A percentile compares a stretch with the other conserved stretches of the same genome.
Evolutionary conservation across 2,888 invertebrate genomes (phyloP).

Genomic region (Carterocephalus palaemon): DNA sequence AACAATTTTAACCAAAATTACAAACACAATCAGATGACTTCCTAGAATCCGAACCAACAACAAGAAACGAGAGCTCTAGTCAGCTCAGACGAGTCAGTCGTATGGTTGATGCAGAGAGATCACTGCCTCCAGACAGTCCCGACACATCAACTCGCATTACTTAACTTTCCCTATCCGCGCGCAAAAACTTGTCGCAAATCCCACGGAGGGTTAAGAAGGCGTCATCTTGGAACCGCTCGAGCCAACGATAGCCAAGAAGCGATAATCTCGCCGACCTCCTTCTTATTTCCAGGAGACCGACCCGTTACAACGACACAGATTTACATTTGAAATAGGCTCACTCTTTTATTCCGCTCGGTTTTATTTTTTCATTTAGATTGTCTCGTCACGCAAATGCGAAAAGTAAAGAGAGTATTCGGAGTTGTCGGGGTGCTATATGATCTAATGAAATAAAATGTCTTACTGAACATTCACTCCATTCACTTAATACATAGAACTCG

Average conservation of each 20-base stretch:
- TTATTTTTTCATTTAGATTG: conserved; percentile 46
- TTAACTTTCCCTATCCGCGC: conserved; percentile 56
- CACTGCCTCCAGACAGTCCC: conserved; percentile 39
- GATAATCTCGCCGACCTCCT: conserved; percentile 62
- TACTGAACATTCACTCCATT: too few relatives aligned
- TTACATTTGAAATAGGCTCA: conserved; percentile 71
- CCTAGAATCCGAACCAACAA: too few relatives aligned
- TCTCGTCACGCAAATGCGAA: too few relatives aligned
- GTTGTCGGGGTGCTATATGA: too few relatives aligned
- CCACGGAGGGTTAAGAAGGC: conserved; percentile 50
- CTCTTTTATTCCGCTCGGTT: conserved; percentile 58
- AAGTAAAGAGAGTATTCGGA: too few relatives aligned
- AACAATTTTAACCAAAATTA: too few relatives aligned
- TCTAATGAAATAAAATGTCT: too few relatives aligned
- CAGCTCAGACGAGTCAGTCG: too few relatives aligned
- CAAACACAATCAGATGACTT: too few relatives aligned
- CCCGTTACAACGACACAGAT: conserved; percentile 68
- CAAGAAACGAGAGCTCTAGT: too few relatives aligned
- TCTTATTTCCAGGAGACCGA: conserved; percentile 65
- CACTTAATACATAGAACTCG: too few relatives aligned
- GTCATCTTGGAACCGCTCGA: conserved; percentile 59
- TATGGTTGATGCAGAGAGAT: too few relatives aligned
- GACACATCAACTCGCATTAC: conserved; percentile 48
- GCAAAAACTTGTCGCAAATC: conserved; percentile 64
- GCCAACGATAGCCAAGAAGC: conserved; percentile 63